Base-by-base conservation (phyloP, 2,888 invertebrate species). In the Sabatieria punctata region DNA sequence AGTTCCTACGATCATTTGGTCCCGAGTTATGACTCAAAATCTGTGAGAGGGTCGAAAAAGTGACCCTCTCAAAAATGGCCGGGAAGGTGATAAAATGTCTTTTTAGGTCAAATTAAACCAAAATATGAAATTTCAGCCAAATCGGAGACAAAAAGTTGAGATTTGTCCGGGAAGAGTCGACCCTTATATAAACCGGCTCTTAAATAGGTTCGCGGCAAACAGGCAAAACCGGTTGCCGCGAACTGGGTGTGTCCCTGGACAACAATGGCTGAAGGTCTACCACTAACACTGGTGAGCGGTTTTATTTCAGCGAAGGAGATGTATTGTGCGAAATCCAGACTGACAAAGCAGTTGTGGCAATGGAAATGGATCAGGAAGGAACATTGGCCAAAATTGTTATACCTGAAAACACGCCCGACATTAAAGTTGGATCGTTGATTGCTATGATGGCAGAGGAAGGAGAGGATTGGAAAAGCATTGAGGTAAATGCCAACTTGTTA, bases 301-400 rank as follows among this genome's bases (percentile, higher is more conserved):
- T n/a, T n/a, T n/a, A n/a, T n/a, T n/a, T n/a, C n/a, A n/a, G n/a
- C n/a, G 22, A 33, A 33, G 77, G 77, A 11, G 77, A 78, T 63
- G 71, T 75, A 3, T 56, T 78, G 2, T 77, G 77, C 60, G 77
- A 78, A 53, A 75, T 77, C 57, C 75, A 77, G 60, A 77, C 77
- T 1, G 77, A 77, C 60, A 77, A 77, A 63, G 76, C 77, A 46
- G 71, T 76, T 1, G 71, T 77, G 54, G 66, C 73, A 2, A 68
- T 76, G 57, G 77, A 77, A 56, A 65, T 65, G 37, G 77, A 77
- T 49, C 77, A 77, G 51, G 75, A 77, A 51, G 73, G 74, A 22
- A 19, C 24, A 4, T 23, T 46, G 41, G 46, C 46, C 15, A 41
- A 36, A 22, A 41, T 46, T 15, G 8, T 46, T 65, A 57, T 59